Conservation (phyloP, 2,797 vertebrate species). For the Onychomys torridus region DNA sequence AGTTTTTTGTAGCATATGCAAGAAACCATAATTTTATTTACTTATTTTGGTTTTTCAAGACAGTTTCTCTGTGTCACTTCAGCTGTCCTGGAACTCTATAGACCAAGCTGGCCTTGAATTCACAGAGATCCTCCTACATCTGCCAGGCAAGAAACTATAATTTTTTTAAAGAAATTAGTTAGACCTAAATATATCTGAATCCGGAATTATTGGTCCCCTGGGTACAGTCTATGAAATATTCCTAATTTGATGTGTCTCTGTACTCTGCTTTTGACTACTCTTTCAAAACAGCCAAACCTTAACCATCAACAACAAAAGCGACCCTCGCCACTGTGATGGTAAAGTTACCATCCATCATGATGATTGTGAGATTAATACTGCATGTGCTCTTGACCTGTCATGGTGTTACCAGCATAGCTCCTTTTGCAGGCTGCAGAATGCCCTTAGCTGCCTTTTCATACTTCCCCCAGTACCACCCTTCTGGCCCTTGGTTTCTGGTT, state of each 20-base stretch:
- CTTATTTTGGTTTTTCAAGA: neutral
- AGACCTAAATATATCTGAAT: slow-evolving; percentile 13
- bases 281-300: slow-evolving; percentile 12
- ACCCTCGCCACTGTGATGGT: neutral
- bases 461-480: neutral
- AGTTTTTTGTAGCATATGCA: neutral
- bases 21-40: neutral
- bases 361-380: slow-evolving; percentile 57
- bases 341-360: slow-evolving; percentile 35
- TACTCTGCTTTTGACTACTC: neutral
- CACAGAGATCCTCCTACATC: neutral
- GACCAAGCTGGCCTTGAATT: neutral
- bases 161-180: neutral
- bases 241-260: neutral
- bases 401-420: neutral
- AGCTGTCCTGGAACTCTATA: neutral
- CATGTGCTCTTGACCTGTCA: neutral
- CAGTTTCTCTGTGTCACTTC: neutral
- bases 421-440: neutral
- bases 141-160: neutral
- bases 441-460: neutral
- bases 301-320: neutral
- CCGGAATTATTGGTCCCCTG: neutral
- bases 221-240: neutral
- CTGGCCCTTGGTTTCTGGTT: slow-evolving; percentile 50